Percentiles rank a stretch among this genome's conserved stretches.
These are phyloP conservation scores for Ochotona curzoniae DNA, from an alignment of 2,113 vertebrate genomes.

Conservation along the genomic window DNA sequence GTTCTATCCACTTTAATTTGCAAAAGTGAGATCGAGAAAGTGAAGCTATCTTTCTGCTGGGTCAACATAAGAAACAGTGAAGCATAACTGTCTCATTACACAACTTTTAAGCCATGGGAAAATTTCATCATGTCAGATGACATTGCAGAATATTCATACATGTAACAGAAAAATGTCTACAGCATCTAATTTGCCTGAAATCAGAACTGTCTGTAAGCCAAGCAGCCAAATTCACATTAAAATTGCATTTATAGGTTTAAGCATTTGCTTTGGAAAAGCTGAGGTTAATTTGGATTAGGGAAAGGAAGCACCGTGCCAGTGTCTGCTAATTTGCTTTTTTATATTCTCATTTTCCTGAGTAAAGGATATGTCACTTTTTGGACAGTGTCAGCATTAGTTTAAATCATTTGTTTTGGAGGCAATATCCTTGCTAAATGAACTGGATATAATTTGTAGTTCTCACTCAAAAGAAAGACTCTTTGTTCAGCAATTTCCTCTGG, in stretches of 20 bases:
- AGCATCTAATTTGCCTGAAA: not conserved
- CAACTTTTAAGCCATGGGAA: not conserved
- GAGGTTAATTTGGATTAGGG: constrained; percentile 20
- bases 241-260: constrained; percentile 1
- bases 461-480: constrained; percentile 39
- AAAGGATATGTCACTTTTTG: constrained; percentile 6
- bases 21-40: not conserved
- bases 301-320: constrained; percentile 13
- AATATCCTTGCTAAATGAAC: constrained; percentile 68
- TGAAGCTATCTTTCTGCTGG: not conserved
- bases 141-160: not conserved
- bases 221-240: not conserved
- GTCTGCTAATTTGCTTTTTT: constrained; percentile 18
- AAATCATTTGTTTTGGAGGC: constrained; percentile 69
- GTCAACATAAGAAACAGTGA: not conserved
- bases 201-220: not conserved
- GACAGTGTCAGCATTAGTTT: constrained; percentile 46
- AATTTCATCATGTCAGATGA: not conserved
- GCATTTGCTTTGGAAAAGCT: not conserved
- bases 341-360: constrained; percentile 45
- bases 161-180: not conserved
- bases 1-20: constrained; percentile 9
- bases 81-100: not conserved
- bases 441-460: constrained; percentile 59
- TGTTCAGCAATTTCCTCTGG: constrained; percentile 40